Evolutionary conservation across 2,797 vertebrate genomes (phyloP).

Genomic region (Myotis vivesi): DNA sequence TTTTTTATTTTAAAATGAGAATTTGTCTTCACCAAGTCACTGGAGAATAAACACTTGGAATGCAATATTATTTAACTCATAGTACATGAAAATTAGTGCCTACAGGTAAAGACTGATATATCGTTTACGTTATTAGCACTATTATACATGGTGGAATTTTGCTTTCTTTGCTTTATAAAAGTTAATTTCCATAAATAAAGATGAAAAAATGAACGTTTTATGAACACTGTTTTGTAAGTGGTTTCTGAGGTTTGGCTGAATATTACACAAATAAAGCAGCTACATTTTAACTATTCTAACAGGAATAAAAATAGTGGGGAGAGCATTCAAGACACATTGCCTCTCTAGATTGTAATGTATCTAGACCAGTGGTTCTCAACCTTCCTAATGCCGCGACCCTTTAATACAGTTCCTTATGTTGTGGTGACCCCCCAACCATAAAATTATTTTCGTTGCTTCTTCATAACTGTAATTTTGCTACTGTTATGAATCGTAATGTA

Average conservation of each 20-base stretch:
- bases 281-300: neutral
- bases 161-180: conserved; percentile 56
- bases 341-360: neutral
- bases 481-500: too few relatives aligned
- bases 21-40: conserved; percentile 31
- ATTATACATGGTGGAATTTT: conserved; percentile 9
- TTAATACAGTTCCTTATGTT: too few relatives aligned
- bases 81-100: conserved; percentile 53
- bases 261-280: conserved; percentile 6
- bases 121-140: conserved; percentile 33
- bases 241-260: neutral
- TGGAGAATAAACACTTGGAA: conserved; percentile 37
- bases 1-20: conserved; percentile 46
- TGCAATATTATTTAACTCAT: conserved; percentile 48
- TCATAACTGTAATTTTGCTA: too few relatives aligned
- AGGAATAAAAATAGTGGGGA: neutral
- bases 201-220: conserved; percentile 15
- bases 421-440: too few relatives aligned
- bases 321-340: neutral
- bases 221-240: neutral
- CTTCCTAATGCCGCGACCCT: too few relatives aligned
- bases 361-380: too few relatives aligned
- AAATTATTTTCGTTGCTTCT: too few relatives aligned
- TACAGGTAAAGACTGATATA: neutral
- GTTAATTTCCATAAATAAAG: conserved; percentile 51